A percentile compares a stretch with the other conserved stretches of the same genome.
Conservation (phyloP, 1,140 invertebrate species). For the Lepidurus apus region DNA sequence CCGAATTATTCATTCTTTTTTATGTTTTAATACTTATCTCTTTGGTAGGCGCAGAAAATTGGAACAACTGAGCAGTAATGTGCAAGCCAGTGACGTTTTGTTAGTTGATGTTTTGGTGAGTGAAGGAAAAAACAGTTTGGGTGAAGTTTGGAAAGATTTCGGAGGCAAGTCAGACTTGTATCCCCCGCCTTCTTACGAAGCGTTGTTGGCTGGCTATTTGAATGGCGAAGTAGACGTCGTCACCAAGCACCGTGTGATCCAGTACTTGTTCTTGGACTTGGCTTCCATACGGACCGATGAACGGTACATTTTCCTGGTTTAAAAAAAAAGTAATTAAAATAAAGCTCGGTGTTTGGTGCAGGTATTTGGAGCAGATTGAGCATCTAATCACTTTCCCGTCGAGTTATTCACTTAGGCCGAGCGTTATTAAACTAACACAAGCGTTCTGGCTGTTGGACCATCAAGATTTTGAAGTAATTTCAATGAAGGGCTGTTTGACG, state of each 20-base stretch:
- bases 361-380: slow-evolving; percentile 45
- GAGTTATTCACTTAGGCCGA: slow-evolving; percentile 63
- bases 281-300: slow-evolving; percentile 53
- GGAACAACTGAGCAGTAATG: slow-evolving; percentile 35
- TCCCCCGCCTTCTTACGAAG: slow-evolving; percentile 72
- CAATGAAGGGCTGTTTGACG: slow-evolving; percentile 36
- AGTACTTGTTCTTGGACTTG: slow-evolving; percentile 76
- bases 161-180: slow-evolving; percentile 61
- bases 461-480: slow-evolving; percentile 54
- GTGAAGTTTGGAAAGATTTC: slow-evolving; percentile 60
- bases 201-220: slow-evolving; percentile 66
- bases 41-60: slow-evolving; percentile 40
- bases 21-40: slow-evolving; percentile 32
- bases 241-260: slow-evolving; percentile 67
- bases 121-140: slow-evolving; percentile 41
- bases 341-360: slow-evolving; percentile 26
- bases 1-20: slow-evolving; percentile 19
- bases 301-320: slow-evolving; percentile 39
- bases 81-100: slow-evolving; percentile 44
- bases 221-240: slow-evolving; percentile 51
- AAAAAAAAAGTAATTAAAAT: slow-evolving; percentile 31
- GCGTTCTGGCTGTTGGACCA: slow-evolving; percentile 83
- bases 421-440: slow-evolving; percentile 66
- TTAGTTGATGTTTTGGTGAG: slow-evolving; percentile 54
- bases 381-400: slow-evolving; percentile 67